Evolutionary conservation across 2,888 invertebrate species (phyloP).

Genomic region (Melinaea menophilus): DNA sequence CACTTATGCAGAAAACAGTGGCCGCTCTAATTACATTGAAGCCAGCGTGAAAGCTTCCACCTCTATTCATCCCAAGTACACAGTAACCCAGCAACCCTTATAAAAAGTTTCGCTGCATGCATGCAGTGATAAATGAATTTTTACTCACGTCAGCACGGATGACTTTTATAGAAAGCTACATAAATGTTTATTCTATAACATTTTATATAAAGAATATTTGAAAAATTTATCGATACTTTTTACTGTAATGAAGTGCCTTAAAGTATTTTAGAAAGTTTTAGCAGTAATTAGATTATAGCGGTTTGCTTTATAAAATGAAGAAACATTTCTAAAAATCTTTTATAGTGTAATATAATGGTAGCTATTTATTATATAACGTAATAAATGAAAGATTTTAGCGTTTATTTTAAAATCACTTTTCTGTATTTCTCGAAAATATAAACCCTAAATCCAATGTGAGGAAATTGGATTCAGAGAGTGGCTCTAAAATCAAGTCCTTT

Average conservation of each 20-base stretch:
- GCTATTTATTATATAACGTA: neutral
- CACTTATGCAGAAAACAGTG: conserved; percentile 60
- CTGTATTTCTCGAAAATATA: conserved; percentile 15
- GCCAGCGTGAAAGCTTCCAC: conserved; percentile 57
- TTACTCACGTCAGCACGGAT: conserved; percentile 22
- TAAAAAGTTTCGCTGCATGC: conserved; percentile 27
- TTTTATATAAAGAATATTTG: neutral
- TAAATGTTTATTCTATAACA: neutral
- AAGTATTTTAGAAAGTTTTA: neutral
- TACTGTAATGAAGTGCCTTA: neutral
- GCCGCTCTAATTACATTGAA: conserved; percentile 71
- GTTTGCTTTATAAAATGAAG: too few species aligned
- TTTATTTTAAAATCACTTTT: neutral
- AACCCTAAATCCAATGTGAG: conserved; percentile 31
- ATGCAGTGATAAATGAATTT: conserved; percentile 29
- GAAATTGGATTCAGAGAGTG: conserved; percentile 43
- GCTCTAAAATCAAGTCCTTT: conserved; percentile 40
- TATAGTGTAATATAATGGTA: neutral
- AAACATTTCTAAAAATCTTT: neutral
- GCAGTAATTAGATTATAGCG: too few species aligned
- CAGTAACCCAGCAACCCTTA: conserved; percentile 38
- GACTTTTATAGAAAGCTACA: conserved; percentile 12
- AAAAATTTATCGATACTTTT: neutral
- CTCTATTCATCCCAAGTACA: conserved; percentile 59
- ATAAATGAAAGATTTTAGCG: neutral